These are phyloP conservation scores for Mystacides longicornis DNA, from an alignment of 2,888 invertebrate genomes.

Conservation along the genomic window DNA sequence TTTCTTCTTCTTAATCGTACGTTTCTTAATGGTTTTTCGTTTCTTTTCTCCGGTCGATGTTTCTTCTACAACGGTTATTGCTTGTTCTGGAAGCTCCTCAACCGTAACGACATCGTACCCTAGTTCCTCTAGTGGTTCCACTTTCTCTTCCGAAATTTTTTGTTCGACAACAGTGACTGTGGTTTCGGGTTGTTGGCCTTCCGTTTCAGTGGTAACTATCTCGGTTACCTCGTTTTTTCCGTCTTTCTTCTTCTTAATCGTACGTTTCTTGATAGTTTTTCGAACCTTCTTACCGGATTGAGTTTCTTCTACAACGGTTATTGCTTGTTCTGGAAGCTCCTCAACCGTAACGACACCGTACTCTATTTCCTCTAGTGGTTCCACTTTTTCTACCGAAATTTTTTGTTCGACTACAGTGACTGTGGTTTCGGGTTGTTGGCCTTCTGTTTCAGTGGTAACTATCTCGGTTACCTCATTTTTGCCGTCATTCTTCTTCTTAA, in stretches of 20 bases:
- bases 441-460: constrained; percentile 36
- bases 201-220: constrained; percentile 39
- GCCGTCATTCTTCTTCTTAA: constrained; percentile 33
- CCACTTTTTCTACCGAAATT: constrained; percentile 10
- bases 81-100: constrained; percentile 24
- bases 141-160: constrained; percentile 26
- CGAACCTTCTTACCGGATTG: constrained; percentile 31
- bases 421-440: constrained; percentile 37
- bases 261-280: constrained; percentile 35
- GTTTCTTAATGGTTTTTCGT: constrained; percentile 17
- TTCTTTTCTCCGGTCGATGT: neutral
- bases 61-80: constrained; percentile 20
- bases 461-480: constrained; percentile 39
- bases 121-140: constrained; percentile 27
- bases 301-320: constrained; percentile 28
- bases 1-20: constrained; percentile 18
- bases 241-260: constrained; percentile 35
- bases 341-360: constrained; percentile 27
- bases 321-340: constrained; percentile 14
- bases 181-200: constrained; percentile 29
- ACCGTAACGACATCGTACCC: neutral
- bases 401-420: neutral
- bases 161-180: constrained; percentile 25
- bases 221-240: constrained; percentile 40
- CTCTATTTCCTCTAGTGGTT: constrained; percentile 27